A percentile compares a stretch with the other conserved stretches of the same genome.
phyloP scores from a whole-genome alignment of 2,797 vertebrate genomes.

The Sciurus carolinensis region DNA sequence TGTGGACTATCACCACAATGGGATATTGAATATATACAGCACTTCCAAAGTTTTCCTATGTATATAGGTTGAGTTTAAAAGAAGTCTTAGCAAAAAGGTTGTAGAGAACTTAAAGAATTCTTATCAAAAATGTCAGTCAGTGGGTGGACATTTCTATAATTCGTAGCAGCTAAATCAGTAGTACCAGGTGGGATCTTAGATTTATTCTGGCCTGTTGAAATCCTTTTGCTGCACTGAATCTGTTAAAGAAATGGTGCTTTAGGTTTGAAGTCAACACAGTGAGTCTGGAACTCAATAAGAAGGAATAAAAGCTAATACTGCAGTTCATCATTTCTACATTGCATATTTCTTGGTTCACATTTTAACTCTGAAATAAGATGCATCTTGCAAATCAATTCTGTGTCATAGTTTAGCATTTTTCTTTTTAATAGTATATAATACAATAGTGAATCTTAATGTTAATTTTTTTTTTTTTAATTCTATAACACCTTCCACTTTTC shows the following conservation, averaged over 20 bases:
- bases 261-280: not conserved
- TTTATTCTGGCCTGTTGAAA: conserved; percentile 17
- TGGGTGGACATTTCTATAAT: conserved; percentile 27
- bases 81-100: conserved; percentile 42
- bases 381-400: not conserved
- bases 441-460: not conserved
- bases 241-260: conserved; percentile 1
- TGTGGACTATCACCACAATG: not conserved
- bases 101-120: conserved; percentile 43
- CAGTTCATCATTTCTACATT: conserved; percentile 9
- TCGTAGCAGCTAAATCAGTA: conserved; percentile 40
- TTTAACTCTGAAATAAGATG: conserved; percentile 39
- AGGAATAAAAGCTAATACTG: not conserved
- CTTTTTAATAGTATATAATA: not conserved
- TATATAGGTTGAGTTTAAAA: conserved; percentile 29
- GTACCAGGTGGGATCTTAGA: conserved; percentile 3
- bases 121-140: not conserved
- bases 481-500: not conserved
- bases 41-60: not conserved
- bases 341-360: not conserved
- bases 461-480: not conserved
- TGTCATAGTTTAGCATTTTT: not conserved
- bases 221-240: not conserved
- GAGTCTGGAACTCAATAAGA: not conserved
- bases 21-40: not conserved